A percentile compares a stretch with the other conserved stretches of the same genome.
Conservation (phyloP, 2,113 vertebrate genomes). For the Ancistrus triradiatus region DNA sequence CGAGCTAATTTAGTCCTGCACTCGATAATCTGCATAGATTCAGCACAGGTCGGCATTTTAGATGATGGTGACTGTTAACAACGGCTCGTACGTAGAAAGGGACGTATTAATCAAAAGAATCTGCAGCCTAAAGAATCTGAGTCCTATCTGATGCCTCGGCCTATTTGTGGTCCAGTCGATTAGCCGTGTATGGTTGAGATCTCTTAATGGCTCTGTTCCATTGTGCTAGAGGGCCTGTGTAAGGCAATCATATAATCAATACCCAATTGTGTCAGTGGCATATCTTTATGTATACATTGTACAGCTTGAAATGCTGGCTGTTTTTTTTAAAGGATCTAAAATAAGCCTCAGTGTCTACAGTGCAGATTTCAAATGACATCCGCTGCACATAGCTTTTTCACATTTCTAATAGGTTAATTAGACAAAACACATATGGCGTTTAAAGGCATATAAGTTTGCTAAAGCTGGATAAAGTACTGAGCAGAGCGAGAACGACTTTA, state of each 20-base stretch:
- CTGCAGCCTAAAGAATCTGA: slow-evolving; percentile 9
- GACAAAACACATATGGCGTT: no score
- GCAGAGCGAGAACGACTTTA: no score
- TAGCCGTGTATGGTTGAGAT: slow-evolving; percentile 54
- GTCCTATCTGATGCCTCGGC: slow-evolving; percentile 51
- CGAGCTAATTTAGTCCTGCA: no score
- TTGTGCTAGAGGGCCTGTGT: slow-evolving; percentile 55
- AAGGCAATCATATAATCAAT: slow-evolving; percentile 70
- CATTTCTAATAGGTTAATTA: no score
- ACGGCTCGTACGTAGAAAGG: background rate
- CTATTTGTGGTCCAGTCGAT: slow-evolving; percentile 57
- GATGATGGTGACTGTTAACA: slow-evolving; percentile 18
- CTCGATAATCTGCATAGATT: slow-evolving; percentile 26
- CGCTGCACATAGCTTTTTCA: no score
- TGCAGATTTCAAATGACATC: no score
- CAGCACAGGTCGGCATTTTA: slow-evolving; percentile 14
- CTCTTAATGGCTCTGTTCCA: slow-evolving; percentile 61
- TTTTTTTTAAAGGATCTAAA: slow-evolving; percentile 17
- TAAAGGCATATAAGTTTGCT: no score
- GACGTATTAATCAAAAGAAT: slow-evolving; percentile 31
- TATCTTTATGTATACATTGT: slow-evolving; percentile 69
- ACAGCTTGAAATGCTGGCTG: slow-evolving; percentile 54
- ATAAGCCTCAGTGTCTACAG: background rate
- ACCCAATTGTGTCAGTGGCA: slow-evolving; percentile 61
- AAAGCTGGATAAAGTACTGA: no score